Evolutionary conservation across 2,113 vertebrate species (phyloP).

Genomic region (Coreoperca whiteheadi): DNA sequence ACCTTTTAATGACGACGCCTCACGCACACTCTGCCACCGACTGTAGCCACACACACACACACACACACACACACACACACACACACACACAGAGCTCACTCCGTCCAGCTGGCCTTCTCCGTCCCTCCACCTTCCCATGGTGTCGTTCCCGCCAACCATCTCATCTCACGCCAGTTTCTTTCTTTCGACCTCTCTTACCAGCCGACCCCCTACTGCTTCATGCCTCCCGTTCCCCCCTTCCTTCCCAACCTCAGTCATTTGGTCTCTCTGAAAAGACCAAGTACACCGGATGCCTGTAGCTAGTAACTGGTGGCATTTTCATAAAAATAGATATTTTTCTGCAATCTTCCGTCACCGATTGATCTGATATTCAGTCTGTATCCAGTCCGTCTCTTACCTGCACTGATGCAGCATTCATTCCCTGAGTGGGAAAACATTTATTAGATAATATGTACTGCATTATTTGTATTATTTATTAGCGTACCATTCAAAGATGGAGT

Average conservation of each 20-base stretch:
- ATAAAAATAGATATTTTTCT: background rate
- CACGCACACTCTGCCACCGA: constrained; percentile 32
- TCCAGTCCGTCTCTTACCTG: background rate
- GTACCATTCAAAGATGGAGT: too few species aligned
- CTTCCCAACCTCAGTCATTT: background rate
- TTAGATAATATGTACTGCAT: background rate
- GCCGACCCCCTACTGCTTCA: background rate
- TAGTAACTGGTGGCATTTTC: background rate
- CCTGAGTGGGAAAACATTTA: background rate
- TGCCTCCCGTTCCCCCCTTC: background rate
- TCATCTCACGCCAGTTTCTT: constrained; percentile 1
- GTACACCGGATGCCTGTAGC: background rate
- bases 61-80: constrained; percentile 1
- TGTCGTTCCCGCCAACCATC: constrained; percentile 12
- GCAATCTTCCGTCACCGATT: background rate
- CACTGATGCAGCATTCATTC: background rate
- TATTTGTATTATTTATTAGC: background rate
- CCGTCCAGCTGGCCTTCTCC: constrained; percentile 4
- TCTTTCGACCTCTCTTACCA: background rate
- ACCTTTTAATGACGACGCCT: constrained; percentile 64
- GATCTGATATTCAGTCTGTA: background rate
- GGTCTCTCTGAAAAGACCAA: background rate
- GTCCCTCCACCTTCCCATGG: background rate
- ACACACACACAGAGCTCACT: too few species aligned
- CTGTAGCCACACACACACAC: constrained; percentile 18